Percentiles rank a stretch among this genome's conserved stretches.
Evolutionary conservation across 2,888 invertebrate species (phyloP).

Genomic region (Prenolepis imparis): DNA sequence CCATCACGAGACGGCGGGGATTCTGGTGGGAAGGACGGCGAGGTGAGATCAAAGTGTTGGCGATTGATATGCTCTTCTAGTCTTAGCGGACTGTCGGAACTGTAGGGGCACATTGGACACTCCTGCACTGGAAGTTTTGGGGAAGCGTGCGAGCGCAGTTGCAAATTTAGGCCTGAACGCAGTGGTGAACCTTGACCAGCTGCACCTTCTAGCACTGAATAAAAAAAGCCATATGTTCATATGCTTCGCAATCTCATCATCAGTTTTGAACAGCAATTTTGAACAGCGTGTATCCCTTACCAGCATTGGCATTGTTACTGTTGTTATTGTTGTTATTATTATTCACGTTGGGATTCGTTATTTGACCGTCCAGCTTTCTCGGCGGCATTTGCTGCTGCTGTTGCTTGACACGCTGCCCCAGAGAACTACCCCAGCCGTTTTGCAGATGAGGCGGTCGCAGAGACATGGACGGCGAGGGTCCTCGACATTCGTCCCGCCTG

Average conservation of each 20-base stretch:
- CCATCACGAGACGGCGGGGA: slow-evolving; percentile 82
- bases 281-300: slow-evolving; percentile 61
- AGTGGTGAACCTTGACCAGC: slow-evolving; percentile 92
- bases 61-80: slow-evolving; percentile 95
- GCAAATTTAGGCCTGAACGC: slow-evolving; percentile 87
- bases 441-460: slow-evolving; percentile 86
- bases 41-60: slow-evolving; percentile 93
- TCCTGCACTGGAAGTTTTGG: slow-evolving; percentile 86
- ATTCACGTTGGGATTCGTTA: slow-evolving; percentile 75
- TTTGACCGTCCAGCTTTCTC: slow-evolving; percentile 51
- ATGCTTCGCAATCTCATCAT: neutral
- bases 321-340: slow-evolving; percentile 85
- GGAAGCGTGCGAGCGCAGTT: slow-evolving; percentile 84
- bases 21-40: slow-evolving; percentile 89
- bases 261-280: neutral
- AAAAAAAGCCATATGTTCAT: neutral
- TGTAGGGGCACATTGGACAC: slow-evolving; percentile 93
- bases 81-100: slow-evolving; percentile 91
- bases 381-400: slow-evolving; percentile 63
- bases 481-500: slow-evolving; percentile 86
- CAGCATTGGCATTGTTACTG: slow-evolving; percentile 83
- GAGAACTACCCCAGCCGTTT: slow-evolving; percentile 89
- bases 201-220: slow-evolving; percentile 81
- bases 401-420: slow-evolving; percentile 70
- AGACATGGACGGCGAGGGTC: slow-evolving; percentile 81